Base-by-base conservation (phyloP, 2,797 vertebrate species). In the Sandelia bainsii region DNA sequence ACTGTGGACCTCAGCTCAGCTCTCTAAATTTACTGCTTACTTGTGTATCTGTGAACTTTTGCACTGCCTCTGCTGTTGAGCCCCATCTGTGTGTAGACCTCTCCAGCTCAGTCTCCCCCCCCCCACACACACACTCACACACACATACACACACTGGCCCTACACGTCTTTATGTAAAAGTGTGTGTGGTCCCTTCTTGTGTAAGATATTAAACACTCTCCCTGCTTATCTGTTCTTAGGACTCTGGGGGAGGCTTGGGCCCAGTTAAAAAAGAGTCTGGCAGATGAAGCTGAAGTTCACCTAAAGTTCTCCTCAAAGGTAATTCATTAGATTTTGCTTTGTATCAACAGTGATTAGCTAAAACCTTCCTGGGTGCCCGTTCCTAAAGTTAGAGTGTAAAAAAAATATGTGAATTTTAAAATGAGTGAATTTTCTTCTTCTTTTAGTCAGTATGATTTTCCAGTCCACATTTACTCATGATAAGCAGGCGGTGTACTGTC, bases 281-380 rank as follows among this genome's bases (percentile, higher is more conserved):
- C 96, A 5, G 98, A 99, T 5, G 98, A 99, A 80, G 97, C 98
- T 0, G 98, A 99, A 72, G 98, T 99, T 90, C 98, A 99, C 86
- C 93, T 99, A 68, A 99, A 99, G 87, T 99, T 99, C 93, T 99
- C 98, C 2, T 97, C 97, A 3, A 99, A 99, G 96, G 98, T 99
- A 94, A 92, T 20, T 29, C 20, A 37, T 40, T 61, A 44, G 8
- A 8, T 53, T 57, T 23, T 16, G 9, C 16, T 58, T 32, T 6
- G 16, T 34, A 34, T n/a, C 12, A 27, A 9, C 8, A 46, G 1
- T 44, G 14, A 56, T 10, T 8, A 59, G 1, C 29, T 32, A 12
- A 40, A 11, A 13, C 22, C 11, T 56, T 19, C 25, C 37, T 63
- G 6, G 13, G 45, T 39, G 27, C 44, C 19, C n/a, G 3, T 4